Evolutionary conservation across 2,797 vertebrate genomes (phyloP), one percentile per base, ranked within the genome.

Genomic region (Diplodus sargus): DNA sequence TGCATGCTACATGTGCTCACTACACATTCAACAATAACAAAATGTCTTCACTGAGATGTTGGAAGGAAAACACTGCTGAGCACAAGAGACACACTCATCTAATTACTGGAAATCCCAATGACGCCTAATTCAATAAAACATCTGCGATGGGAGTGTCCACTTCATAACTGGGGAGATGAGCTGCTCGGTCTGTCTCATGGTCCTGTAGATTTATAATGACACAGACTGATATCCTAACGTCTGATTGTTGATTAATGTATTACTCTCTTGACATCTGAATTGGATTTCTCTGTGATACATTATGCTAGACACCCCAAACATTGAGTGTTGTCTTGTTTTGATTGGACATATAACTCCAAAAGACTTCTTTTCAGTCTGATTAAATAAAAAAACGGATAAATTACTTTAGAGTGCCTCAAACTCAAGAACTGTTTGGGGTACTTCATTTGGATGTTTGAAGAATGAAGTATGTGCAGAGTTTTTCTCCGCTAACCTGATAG

Each of bases 91-190:
- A 65, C 48, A 34, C 56, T 85, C 59, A 80, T 85, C 74, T 69
- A 74, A 89, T 90, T 69, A 80, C 57, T 58, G 76, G 67, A 67
- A 70, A 83, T 71, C 53, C 82, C 77, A 84, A 43, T 76, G 54
- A 3, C 39, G 54, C 47, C 43, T 81, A 70, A 87, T 84, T 81
- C 39, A 88, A 81, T 88, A 64, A 79, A 74, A 76, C 83, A 72
- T 81, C 58, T 73, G 67, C 28, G 20, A 85, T 71, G 73, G 82
- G 75, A 88, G 70, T 67, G 79, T 79, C 78, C 78, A 82, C 80
- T 86, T 83, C 57, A 86, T 73, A 79, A 65, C 77, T 64, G 67
- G 61, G 62, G 74, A 77, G 70, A 85, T 82, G 48, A 67, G 67
- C 67, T 68, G 34, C 53, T 85, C 74, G 53, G 77, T 74, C 56